These are phyloP conservation scores for Acleris literana DNA, from an alignment of 2,888 invertebrate genomes.

Conservation along the genomic window DNA sequence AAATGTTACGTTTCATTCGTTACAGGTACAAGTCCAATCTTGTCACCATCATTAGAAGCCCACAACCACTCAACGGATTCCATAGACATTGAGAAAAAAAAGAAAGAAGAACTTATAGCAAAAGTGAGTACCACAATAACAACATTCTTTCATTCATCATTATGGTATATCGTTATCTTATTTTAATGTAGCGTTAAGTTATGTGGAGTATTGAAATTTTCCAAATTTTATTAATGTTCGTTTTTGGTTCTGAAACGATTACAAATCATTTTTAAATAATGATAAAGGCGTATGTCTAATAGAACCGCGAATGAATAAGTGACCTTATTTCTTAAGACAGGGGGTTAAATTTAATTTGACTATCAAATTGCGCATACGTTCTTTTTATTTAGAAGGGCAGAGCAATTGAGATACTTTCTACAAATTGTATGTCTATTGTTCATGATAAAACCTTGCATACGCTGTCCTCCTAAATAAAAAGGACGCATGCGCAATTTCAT, in stretches of 20 bases:
- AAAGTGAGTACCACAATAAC: conserved; percentile 63
- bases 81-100: conserved; percentile 87
- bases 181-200: conserved; percentile 50
- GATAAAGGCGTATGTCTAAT: no score
- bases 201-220: conserved; percentile 66
- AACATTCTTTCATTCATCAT: conserved; percentile 48
- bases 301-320: no score
- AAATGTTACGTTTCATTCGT: conserved; percentile 32
- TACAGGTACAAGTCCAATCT: conserved; percentile 88
- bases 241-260: conserved; percentile 57
- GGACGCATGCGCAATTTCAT: no score
- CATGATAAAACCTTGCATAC: no score
- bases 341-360: no score
- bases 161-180: conserved; percentile 53
- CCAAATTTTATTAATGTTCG: conserved; percentile 56
- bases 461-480: no score
- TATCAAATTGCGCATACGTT: no score
- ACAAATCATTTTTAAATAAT: neutral
- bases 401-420: no score
- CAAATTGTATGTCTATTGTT: no score
- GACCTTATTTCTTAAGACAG: no score
- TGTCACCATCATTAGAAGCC: conserved; percentile 86
- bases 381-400: no score
- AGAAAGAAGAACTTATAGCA: conserved; percentile 84
- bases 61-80: conserved; percentile 93